phyloP scores from a whole-genome alignment of 2,113 vertebrate genomes.

The Dolichotis patagonum region DNA sequence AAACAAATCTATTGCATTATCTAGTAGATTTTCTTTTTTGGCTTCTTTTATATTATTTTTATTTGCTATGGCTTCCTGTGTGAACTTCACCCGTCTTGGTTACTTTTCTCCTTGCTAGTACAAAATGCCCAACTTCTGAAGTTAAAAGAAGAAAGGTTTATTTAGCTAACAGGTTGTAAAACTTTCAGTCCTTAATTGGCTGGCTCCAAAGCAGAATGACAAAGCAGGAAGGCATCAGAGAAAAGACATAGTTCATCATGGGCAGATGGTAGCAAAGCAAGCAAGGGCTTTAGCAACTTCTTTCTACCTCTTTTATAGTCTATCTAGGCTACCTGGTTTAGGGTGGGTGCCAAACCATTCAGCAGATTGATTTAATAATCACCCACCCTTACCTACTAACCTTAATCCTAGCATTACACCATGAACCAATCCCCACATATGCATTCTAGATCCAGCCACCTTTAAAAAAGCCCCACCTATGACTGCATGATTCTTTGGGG shows the following conservation, averaged over 20 bases:
- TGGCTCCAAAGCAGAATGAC: not conserved
- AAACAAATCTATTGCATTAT: not conserved
- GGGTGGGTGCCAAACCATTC: not conserved
- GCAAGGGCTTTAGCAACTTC: not conserved
- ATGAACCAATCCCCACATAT: not conserved
- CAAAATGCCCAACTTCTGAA: not conserved
- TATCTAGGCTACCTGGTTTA: not conserved
- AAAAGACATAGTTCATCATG: not conserved
- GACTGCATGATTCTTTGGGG: not conserved
- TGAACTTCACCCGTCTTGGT: not conserved
- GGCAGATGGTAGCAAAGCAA: not conserved
- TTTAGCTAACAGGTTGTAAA: not conserved
- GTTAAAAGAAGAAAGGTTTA: not conserved
- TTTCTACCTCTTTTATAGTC: not conserved
- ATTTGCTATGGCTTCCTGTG: accelerated
- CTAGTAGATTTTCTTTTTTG: not conserved
- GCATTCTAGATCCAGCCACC: not conserved
- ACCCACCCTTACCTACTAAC: not conserved
- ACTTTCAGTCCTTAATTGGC: not conserved
- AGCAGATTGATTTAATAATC: not conserved
- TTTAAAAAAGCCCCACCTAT: not conserved
- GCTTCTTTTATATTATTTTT: not conserved
- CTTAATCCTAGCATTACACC: not conserved
- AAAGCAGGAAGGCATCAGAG: not conserved
- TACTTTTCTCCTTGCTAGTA: not conserved